These are phyloP conservation scores for Cryptocephalus moraei DNA, from an alignment of 2,888 invertebrate species.

Conservation along the genomic window DNA sequence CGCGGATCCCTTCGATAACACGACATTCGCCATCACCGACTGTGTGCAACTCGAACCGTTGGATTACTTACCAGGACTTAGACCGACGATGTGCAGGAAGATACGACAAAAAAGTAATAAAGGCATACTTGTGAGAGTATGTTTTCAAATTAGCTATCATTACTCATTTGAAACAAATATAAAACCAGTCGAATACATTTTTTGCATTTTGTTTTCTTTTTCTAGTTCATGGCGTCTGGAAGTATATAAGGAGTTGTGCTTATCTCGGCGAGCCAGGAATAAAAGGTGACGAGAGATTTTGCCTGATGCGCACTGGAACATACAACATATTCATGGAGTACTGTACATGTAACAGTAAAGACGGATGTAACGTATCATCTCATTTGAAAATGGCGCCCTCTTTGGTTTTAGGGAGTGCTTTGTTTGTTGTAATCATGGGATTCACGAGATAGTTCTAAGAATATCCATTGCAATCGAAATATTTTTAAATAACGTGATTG, in stretches of 20 bases:
- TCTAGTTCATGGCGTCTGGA: conserved; percentile 77
- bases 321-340: conserved; percentile 91
- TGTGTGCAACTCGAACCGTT: conserved; percentile 36
- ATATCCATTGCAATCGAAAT: not conserved
- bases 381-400: conserved; percentile 2
- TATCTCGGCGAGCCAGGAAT: conserved; percentile 86
- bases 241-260: conserved; percentile 80
- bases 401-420: not conserved
- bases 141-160: not conserved
- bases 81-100: conserved; percentile 79
- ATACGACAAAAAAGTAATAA: conserved; percentile 74
- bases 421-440: not conserved
- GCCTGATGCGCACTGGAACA: conserved; percentile 81
- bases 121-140: not conserved
- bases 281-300: conserved; percentile 80
- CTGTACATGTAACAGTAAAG: conserved; percentile 86
- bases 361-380: conserved; percentile 66
- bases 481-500: too few species aligned
- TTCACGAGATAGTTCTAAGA: too few species aligned
- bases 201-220: not conserved
- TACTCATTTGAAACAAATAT: too few species aligned
- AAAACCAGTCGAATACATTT: too few species aligned
- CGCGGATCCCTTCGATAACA: conserved; percentile 85
- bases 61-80: conserved; percentile 52
- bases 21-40: conserved; percentile 75